Evolutionary conservation across 2,888 invertebrate species (phyloP), one percentile per base, ranked within the genome.

Genomic region (Himalopsyche kuldschensis): DNA sequence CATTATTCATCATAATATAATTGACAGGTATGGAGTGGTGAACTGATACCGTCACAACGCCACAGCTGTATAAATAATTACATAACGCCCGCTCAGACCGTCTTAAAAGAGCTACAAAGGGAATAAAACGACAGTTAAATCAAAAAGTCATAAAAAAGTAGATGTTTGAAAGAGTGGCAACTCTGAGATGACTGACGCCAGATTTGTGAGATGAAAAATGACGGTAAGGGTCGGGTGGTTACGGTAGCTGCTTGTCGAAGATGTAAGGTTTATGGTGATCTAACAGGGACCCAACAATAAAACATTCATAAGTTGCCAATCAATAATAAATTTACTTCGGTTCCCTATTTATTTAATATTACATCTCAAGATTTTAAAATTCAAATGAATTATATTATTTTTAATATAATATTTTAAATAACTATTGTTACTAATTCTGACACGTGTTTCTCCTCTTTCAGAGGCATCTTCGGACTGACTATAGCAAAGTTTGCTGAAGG

Each of bases 191-290:
- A 84, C 77, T 84, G 84, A 81, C 84, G 81, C 55, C 79, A 82
- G 84, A 84, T 84, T 83, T 79, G 78, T 75, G 48, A 80, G 78
- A 83, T 84, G 84, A 84, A 81, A 84, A 84, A 84, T 84, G 84
- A 79, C 30, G 69, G 69, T 69, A 69, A 69, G 69, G 69, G 69
- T 69, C 69, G 69, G 11, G 30, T 69, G 69, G 69, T 69, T 69
- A 69, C 69, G 30, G 69, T 69, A 69, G 69, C 69, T 69, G 69
- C 69, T 27, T 27, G 69, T 69, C 69, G 69, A 69, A 69, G 69
- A 69, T 69, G 69, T 69, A 30, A 69, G 69, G 69, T 69, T 69
- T 30, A 69, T 15, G 27, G 10, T 69, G 11, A 27, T 69, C 8
- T 69, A 69, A 10, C 27, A 69, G 69, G 69, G 69, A 30, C 69